Evolutionary conservation across 1,140 invertebrate genomes (phyloP), one percentile per base, ranked within the genome.

Genomic region (Pachyrhynchus sulphureomaculatus): DNA sequence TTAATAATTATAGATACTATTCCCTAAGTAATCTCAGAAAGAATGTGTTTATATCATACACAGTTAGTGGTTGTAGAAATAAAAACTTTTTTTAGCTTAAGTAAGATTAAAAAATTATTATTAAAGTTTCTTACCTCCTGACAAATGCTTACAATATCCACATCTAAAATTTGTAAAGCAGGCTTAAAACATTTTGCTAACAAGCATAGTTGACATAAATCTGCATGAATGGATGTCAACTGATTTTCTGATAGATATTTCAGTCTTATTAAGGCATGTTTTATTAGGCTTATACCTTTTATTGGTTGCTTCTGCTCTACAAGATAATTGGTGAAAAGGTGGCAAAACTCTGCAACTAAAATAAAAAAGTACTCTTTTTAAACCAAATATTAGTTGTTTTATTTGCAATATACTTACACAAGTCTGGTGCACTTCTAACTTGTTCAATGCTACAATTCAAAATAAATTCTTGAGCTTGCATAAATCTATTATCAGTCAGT

Each of bases 151-250:
- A 91, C 93, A 29, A 98, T 88, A 80, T 98, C 95, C 21, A 86
- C 86, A 74, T 97, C 89, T 39, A 98, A 80, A 77, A 95, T 92
- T 68, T 89, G 87, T 24, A 97, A 76, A 1, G 94, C 92, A 29
- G 95, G 90, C 75, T 95, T 96, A 72, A 98, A 89, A 77, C 92
- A 93, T 78, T 96, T 96, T 24, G 93, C 86, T 21, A 93, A 72
- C 21, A 98, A 80, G 79, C 95, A 97, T 2, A 98, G 79, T 76
- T 96, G 93, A 73, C 92, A 95, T 29, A 98, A 80, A 81, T 96
- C 93, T 5, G 92, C 88, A 78, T 99, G 96, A 66, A 98, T 88
- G 1, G 93, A 91, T 17, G 95, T 98, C 32, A 98, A 77, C 73
- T 97, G 93, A 13, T 89, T 88, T 66, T 93, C 89, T 76, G 86